Conservation (phyloP, 2,113 vertebrate genomes). For the Notechis scutatus region DNA sequence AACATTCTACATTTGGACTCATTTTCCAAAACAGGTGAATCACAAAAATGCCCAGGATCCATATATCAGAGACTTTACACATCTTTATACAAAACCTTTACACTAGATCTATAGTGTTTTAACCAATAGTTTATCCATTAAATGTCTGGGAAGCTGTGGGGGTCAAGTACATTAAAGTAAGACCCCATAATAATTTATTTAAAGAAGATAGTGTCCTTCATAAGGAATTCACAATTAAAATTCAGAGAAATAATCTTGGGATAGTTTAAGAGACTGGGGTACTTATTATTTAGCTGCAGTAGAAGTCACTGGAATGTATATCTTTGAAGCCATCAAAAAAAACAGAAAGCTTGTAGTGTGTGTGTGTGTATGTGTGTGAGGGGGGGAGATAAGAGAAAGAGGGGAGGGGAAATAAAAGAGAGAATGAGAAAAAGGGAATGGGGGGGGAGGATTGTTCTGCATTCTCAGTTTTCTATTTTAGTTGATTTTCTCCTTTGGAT, state of each 20-base stretch:
- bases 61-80: neutral
- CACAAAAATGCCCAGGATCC: constrained; percentile 3
- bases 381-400: neutral
- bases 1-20: neutral
- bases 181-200: constrained; percentile 1
- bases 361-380: neutral
- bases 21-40: constrained; percentile 7
- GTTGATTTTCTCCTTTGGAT: neutral
- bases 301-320: neutral
- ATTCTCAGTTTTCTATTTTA: neutral
- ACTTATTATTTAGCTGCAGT: neutral
- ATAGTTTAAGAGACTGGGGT: neutral
- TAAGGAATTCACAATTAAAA: neutral
- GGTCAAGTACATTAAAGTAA: neutral
- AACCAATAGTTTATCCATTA: neutral
- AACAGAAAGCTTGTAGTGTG: neutral
- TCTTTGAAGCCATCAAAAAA: constrained; percentile 2
- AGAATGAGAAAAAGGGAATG: neutral
- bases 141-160: constrained; percentile 4
- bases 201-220: neutral
- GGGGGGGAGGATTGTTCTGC: neutral
- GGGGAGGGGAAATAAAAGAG: neutral
- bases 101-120: neutral
- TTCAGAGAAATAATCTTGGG: neutral
- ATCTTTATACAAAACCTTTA: neutral